Percentiles rank a stretch among this genome's conserved stretches.
phyloP scores from a whole-genome alignment of 2,888 invertebrate genomes.

The Clanis bilineata region DNA sequence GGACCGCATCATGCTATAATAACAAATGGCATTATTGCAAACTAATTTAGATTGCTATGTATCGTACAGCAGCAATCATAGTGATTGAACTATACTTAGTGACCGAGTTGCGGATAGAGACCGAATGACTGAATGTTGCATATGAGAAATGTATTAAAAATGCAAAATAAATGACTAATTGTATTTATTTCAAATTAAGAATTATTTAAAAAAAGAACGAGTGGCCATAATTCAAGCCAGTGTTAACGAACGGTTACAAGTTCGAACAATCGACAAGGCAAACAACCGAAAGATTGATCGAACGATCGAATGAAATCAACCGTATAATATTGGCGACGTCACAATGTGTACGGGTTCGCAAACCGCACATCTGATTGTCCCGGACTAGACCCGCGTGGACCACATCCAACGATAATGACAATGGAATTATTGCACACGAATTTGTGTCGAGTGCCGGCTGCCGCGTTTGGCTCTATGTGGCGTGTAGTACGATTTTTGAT shows the following conservation, averaged over 20 bases:
- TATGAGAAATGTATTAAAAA: too few relatives aligned
- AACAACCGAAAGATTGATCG: background rate
- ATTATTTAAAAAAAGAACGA: background rate
- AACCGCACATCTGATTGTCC: background rate
- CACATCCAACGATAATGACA: background rate
- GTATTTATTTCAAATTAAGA: too few relatives aligned
- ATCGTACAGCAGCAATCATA: background rate
- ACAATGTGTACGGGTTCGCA: background rate
- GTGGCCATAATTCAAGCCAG: too few relatives aligned
- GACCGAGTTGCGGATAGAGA: background rate
- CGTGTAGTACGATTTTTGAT: background rate
- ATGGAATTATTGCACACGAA: constrained; percentile 8
- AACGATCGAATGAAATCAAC: background rate
- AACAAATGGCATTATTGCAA: constrained; percentile 23
- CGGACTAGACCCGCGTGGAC: background rate
- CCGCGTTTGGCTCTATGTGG: background rate
- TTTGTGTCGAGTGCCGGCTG: background rate
- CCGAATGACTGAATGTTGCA: background rate
- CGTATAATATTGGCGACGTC: background rate
- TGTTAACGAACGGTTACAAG: too few relatives aligned
- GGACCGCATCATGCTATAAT: constrained; percentile 22
- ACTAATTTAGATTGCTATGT: constrained; percentile 15
- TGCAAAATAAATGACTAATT: background rate
- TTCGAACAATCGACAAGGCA: too few relatives aligned
- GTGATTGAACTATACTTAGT: background rate